A percentile compares a stretch with the other conserved stretches of the same genome.
phyloP scores from a whole-genome alignment of 92 coral and sea anemone genomes.

The Desmophyllum pertusum region DNA sequence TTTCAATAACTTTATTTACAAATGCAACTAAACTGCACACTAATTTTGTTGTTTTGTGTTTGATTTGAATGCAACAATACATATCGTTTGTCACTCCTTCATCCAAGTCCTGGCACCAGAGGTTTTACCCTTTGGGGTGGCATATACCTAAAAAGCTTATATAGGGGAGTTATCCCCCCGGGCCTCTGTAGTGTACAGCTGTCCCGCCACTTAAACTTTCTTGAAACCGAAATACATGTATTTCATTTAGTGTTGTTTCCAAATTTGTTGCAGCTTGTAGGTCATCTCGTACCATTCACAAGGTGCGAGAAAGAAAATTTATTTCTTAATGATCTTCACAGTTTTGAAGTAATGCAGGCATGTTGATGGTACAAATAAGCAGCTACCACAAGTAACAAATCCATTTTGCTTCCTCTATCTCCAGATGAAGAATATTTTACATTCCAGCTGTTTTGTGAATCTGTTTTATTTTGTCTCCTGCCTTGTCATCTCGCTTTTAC shows the following conservation, averaged over 20 bases:
- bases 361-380: neutral
- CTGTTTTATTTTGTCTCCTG: neutral
- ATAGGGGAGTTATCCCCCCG: no score
- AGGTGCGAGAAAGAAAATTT: no score
- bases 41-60: neutral
- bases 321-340: neutral
- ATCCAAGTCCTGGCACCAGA: no score
- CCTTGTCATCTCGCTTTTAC: neutral
- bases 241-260: no score
- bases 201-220: no score
- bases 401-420: neutral
- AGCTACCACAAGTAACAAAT: neutral
- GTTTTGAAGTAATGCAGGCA: neutral
- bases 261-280: no score
- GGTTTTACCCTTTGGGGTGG: no score
- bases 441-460: neutral
- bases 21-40: neutral
- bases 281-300: no score
- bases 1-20: neutral
- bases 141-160: no score
- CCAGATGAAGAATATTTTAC: neutral
- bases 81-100: neutral
- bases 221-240: no score
- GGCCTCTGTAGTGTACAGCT: no score
- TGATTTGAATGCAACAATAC: no score